Evolutionary conservation across 2,888 invertebrate species (phyloP), one percentile per base, ranked within the genome.

Genomic region (Oasisia sp.): DNA sequence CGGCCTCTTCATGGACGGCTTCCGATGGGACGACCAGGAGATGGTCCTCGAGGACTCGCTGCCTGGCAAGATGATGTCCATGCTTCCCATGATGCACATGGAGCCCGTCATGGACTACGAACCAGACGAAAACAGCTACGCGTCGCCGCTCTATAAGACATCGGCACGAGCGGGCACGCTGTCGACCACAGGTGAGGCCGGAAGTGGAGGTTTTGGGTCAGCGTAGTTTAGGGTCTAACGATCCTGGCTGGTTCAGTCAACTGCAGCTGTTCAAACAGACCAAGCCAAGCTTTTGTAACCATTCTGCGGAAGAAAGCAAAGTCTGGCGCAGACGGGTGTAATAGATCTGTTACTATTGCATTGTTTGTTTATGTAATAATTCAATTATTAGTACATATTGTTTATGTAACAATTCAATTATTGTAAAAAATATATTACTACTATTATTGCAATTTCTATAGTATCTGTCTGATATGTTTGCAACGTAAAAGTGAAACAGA

Each of bases 41-140:
- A 94, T 95, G 95, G 92, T 93, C 32, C 94, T 96, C 32, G 94
- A 94, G 7, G 96, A 96, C 93, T 95, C 96, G 2, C 93, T 96
- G 95, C 93, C 95, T 97, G 98, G 98, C 92, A 98, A 98, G 97
- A 97, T 98, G 97, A 97, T 97, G 96, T 97, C 98, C 2, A 97
- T 97, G 0, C 96, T 98, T 93, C 98, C 98, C 5, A 92, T 97
- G 89, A 95, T 97, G 93, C 97, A 97, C 96, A 94, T 94, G 93
- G 96, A 97, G 93, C 98, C 98, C 0, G 94, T 94, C 92, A 96
- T 96, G 95, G 96, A 96, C 94, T 97, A 97, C 93, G 96, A 97
- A 90, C 97, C 95, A 0, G 94, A 95, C 91, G 93, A 93, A 3
- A 93, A 93, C 7, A 94, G 95, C 91, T 96, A 96, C 93, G 94